Base-by-base conservation (phyloP, 2,797 vertebrate species). In the Liparis tanakae region DNA sequence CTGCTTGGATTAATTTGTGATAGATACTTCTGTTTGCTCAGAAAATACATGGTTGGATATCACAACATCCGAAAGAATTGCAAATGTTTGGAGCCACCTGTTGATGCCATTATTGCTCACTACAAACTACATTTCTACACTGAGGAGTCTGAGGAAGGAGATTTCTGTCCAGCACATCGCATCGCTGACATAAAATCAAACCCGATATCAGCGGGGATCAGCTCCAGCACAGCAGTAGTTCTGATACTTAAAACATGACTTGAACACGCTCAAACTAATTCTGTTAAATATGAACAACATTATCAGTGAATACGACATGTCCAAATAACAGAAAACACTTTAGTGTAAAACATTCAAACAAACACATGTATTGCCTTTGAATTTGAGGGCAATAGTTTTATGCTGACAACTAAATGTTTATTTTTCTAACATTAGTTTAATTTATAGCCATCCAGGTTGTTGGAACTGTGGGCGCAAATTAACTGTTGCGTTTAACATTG, bases 1-100 rank as follows among this genome's bases (percentile, higher is more conserved):
- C 25, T 44, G 48, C 15, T 54, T 54, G 17, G 22, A 57, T 3
- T 2, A 0, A 36, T 22, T 57, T 10, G 43, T 58, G 13, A 64
- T 6, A 37, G 37, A 37, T 36, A 13, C 34, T 61, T 70, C 36
- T 57, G 36, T 67, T 54, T 54, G 13, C 33, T 72, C 25, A 36
- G 56, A 60, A 61, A 48, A 66, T 17, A 10, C 14, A 8, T 12
- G 25, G 4, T 44, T 30, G 51, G 25, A 57, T 41, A 43, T 39
- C 54, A 33, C 58, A 58, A 66, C 37, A 22, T 50, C 34, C 53
- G 14, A 14, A 71, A 34, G 18, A n/a, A 51, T 1, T 46, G 10
- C 14, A 51, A 10, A 63, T 12, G n/a, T 6, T 53, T 3, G 17
- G 37, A 48, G 37, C 58, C 14, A 18, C 9, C 18, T 5, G 13